Conservation (phyloP, 2,888 invertebrate genomes). For the Norana najaformis region DNA sequence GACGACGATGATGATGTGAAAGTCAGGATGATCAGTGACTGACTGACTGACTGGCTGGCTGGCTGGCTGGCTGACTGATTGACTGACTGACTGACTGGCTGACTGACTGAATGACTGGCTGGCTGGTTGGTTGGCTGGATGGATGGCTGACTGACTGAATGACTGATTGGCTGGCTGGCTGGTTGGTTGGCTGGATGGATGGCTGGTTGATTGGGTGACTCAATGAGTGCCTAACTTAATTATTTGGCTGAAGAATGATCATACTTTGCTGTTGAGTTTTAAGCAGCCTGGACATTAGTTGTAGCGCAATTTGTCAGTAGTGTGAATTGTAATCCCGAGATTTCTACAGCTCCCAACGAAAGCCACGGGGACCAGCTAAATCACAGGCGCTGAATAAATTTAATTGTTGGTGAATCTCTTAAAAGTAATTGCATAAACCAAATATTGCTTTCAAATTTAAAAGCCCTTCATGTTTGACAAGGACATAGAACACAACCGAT, state of each 20-base stretch:
- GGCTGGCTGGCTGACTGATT: too few species aligned
- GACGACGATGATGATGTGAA: not conserved
- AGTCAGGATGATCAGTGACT: not conserved
- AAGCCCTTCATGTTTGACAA: not conserved
- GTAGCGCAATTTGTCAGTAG: too few species aligned
- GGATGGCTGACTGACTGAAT: too few species aligned
- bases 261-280: not conserved
- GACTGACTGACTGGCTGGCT: not conserved
- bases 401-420: not conserved
- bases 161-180: not conserved
- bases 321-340: too few species aligned
- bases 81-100: too few species aligned
- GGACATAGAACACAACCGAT: not conserved
- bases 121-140: too few species aligned
- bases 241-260: not conserved
- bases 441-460: not conserved
- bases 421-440: not conserved
- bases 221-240: not conserved
- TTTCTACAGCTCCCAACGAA: too few species aligned
- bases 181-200: not conserved
- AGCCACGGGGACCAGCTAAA: too few species aligned
- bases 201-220: not conserved
- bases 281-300: too few species aligned
- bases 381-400: too few species aligned
- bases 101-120: too few species aligned